phyloP scores from a whole-genome alignment of 2,888 invertebrate genomes.

The Rosalia funebris region DNA sequence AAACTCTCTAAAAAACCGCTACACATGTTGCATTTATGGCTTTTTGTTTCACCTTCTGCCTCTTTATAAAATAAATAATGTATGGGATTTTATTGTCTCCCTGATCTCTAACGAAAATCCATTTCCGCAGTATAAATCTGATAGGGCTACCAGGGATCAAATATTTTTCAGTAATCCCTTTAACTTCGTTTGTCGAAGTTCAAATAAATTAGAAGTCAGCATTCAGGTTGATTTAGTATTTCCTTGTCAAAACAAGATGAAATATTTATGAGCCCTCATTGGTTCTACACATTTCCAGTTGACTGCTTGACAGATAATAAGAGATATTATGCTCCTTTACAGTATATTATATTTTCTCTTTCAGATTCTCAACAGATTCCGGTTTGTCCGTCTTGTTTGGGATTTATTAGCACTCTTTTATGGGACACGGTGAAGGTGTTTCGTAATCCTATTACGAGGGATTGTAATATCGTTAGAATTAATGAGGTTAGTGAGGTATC shows the following conservation, averaged over 20 bases:
- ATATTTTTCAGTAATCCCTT: neutral
- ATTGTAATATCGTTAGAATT: too few relatives aligned
- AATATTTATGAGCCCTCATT: neutral
- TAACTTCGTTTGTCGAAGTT: neutral
- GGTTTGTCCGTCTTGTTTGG: neutral
- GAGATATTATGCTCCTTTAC: neutral
- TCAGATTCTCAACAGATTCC: neutral
- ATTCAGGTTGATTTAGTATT: neutral
- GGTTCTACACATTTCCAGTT: neutral
- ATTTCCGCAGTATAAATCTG: neutral
- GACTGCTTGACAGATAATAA: neutral
- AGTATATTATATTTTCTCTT: neutral
- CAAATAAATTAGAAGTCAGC: neutral
- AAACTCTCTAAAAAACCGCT: neutral
- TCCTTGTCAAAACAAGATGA: neutral
- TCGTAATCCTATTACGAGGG: too few relatives aligned
- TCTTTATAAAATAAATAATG: constrained; percentile 1
- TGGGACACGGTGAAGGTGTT: neutral
- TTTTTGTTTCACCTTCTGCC: neutral
- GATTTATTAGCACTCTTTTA: neutral
- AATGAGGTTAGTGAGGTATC: too few relatives aligned
- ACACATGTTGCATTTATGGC: neutral
- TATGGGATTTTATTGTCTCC: neutral
- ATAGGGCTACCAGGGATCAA: neutral
- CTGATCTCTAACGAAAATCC: neutral